Base-by-base conservation (phyloP, 2,797 vertebrate species). In the Champsocephalus gunnari region DNA sequence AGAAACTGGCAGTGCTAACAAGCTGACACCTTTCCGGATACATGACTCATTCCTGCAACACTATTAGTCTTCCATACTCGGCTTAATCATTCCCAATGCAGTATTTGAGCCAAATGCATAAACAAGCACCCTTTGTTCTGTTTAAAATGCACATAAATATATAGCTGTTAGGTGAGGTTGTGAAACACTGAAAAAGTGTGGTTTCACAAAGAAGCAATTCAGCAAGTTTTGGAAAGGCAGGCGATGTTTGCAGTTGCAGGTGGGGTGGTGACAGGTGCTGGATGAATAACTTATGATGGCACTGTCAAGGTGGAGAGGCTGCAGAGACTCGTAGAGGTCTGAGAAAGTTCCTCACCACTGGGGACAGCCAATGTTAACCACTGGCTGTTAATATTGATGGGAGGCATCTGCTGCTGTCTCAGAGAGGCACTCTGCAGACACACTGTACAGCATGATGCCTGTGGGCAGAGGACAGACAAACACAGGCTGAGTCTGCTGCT, bases 241-340 rank as follows among this genome's bases (percentile, higher is more conserved):
- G 75, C 60, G 71, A 24, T 54, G 58, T 60, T 21, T 41, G 21
- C 8, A 9, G 1, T 38, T 2, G 17, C 41, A 68, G 66, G 55
- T 56, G 66, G 64, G 38, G 9, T 9, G 70, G n/a, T 66, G 87
- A 82, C 85, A 91, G 85, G 81, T 87, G 80, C 73, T 66, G 64
- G 61, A 78, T 87, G 72, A 90, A 92, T 90, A 89, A 91, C 75
- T 85, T 80, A 91, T 79, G 72, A 69, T 48, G 34, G 73, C 34
- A 60, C 63, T 75, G 59, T 74, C 66, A 62, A 82, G 82, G 71
- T 82, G 79, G 45, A 60, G 69, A 77, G 53, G 49, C 63, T 55
- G 48, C 53, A 17, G 34, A 48, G 57, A 48, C 57, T 62, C 68
- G 14, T 32, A 16, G 10, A 47, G 50, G 16, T 45, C 59, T 28